Evolutionary conservation across 1,140 invertebrate species (phyloP).

Genomic region (Diploscapter pachys): DNA sequence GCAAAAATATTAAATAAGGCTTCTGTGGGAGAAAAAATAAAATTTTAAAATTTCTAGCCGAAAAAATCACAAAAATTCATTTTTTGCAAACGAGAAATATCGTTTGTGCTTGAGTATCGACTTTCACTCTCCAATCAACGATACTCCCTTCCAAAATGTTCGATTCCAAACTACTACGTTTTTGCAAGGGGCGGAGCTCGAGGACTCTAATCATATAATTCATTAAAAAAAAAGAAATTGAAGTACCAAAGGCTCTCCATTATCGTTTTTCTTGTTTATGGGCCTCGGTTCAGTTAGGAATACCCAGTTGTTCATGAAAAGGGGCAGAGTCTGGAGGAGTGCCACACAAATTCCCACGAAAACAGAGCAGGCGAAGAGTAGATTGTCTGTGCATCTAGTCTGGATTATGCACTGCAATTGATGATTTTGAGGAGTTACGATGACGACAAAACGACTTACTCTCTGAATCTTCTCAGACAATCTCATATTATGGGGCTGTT

Average conservation of each 20-base stretch:
- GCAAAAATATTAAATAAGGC: slow-evolving; percentile 9
- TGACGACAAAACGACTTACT: not conserved
- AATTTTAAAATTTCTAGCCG: not conserved
- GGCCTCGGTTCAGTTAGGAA: slow-evolving; percentile 42
- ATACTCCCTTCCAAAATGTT: too few relatives aligned
- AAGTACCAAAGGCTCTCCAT: slow-evolving; percentile 41
- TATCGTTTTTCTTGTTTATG: slow-evolving; percentile 43
- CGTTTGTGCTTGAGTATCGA: too few relatives aligned
- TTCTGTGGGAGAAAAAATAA: not conserved
- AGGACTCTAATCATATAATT: not conserved
- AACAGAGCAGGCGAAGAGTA: slow-evolving; percentile 25
- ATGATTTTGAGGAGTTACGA: not conserved
- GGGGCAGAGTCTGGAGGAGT: slow-evolving; percentile 40
- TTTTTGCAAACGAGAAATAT: too few relatives aligned
- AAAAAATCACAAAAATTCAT: not conserved
- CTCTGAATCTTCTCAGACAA: slow-evolving; percentile 5
- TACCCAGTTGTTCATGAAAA: slow-evolving; percentile 44
- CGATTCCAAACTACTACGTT: too few relatives aligned
- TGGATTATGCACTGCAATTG: slow-evolving; percentile 36
- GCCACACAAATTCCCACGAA: slow-evolving; percentile 32
- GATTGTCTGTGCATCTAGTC: slow-evolving; percentile 39
- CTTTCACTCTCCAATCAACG: too few relatives aligned
- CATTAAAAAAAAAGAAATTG: not conserved
- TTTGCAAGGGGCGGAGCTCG: too few relatives aligned
- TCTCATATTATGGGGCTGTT: not conserved